These are phyloP conservation scores for Drosophila albomicans DNA, from an alignment of 1,140 invertebrate species.

Conservation along the genomic window DNA sequence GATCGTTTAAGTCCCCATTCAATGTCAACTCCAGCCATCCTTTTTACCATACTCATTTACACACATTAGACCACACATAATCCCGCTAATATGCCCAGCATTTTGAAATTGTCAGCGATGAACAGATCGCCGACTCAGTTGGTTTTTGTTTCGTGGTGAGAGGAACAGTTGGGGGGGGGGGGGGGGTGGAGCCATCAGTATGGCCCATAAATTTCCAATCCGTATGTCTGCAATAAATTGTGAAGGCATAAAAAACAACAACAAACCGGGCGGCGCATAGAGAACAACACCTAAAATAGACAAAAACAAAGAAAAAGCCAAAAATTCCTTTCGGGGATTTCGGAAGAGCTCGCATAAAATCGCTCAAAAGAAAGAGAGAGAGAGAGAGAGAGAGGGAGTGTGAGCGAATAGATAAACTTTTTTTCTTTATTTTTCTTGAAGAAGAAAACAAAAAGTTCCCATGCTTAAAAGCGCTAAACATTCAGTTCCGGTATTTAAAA, in stretches of 20 bases:
- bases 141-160: not conserved
- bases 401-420: slow-evolving; percentile 28
- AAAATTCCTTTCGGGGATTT: slow-evolving; percentile 71
- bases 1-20: not conserved
- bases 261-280: slow-evolving; percentile 28
- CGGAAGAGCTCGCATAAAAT: slow-evolving; percentile 67
- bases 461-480: slow-evolving; percentile 84
- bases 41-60: not conserved
- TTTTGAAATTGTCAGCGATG: not conserved
- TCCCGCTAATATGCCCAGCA: slow-evolving; percentile 9
- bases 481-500: slow-evolving; percentile 84
- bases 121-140: slow-evolving; percentile 6
- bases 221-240: slow-evolving; percentile 81
- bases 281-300: slow-evolving; percentile 76
- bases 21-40: not conserved
- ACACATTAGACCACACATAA: not conserved
- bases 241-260: slow-evolving; percentile 65
- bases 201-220: slow-evolving; percentile 70
- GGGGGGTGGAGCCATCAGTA: slow-evolving; percentile 5
- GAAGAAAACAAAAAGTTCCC: slow-evolving; percentile 80
- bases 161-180: too few relatives aligned
- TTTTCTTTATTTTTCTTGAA: slow-evolving; percentile 28
- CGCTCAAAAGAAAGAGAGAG: slow-evolving; percentile 27
- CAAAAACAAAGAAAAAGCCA: slow-evolving; percentile 51
- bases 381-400: slow-evolving; percentile 22